A percentile compares a stretch with the other conserved stretches of the same genome.
Evolutionary conservation across 2,888 invertebrate genomes (phyloP).

Genomic region (Trissoscelio sp.): DNA sequence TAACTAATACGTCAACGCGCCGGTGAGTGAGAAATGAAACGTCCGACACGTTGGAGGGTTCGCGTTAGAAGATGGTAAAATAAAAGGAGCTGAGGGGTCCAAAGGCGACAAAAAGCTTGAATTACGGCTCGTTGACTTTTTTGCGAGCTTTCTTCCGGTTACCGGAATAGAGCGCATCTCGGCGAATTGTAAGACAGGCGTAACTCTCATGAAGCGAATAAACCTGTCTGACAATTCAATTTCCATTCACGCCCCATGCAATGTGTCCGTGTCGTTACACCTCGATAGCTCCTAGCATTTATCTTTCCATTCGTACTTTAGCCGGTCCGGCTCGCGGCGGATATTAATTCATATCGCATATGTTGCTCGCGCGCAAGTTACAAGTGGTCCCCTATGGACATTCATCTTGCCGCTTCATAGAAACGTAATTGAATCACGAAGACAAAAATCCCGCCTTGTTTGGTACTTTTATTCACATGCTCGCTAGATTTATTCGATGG

Average conservation of each 20-base stretch:
- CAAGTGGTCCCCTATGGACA: conserved; percentile 67
- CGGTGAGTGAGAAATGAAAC: conserved; percentile 46
- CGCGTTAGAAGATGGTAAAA: conserved; percentile 6
- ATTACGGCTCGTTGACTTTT: conserved; percentile 65
- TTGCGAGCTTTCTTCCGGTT: conserved; percentile 66
- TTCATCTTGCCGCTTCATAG: conserved; percentile 63
- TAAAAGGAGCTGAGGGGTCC: conserved; percentile 22
- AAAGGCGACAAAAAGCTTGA: conserved; percentile 56
- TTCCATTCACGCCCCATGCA: conserved; percentile 70
- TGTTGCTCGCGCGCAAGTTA: conserved; percentile 64
- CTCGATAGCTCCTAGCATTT: conserved; percentile 71
- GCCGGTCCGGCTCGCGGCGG: conserved; percentile 67
- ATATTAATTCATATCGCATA: conserved; percentile 71
- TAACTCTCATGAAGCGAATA: conserved; percentile 63
- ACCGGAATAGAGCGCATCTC: conserved; percentile 63
- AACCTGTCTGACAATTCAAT: conserved; percentile 72
- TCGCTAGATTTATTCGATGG: conserved; percentile 51
- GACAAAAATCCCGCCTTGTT: conserved; percentile 57
- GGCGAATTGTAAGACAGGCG: conserved; percentile 59
- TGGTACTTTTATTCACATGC: conserved; percentile 48
- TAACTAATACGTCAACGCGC: conserved; percentile 52
- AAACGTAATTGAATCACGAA: conserved; percentile 61
- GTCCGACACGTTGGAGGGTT: conserved; percentile 31
- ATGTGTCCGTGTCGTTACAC: conserved; percentile 69
- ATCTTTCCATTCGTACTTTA: conserved; percentile 72